Conservation (phyloP, 2,888 invertebrate species). For the Drosophila lutescens region DNA sequence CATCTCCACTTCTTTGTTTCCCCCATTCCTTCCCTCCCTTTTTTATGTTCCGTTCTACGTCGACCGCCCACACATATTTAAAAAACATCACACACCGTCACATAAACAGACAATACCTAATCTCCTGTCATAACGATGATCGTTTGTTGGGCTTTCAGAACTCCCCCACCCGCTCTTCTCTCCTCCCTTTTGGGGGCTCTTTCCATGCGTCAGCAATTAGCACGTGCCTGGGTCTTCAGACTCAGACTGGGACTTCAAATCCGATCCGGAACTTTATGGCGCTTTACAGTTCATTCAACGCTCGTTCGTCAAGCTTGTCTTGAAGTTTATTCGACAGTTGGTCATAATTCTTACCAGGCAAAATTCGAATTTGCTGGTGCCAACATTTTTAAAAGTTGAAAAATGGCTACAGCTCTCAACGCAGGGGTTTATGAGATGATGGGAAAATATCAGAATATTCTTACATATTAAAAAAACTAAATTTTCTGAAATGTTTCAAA, state of each 20-base stretch:
- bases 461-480: background rate
- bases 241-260: constrained; percentile 19
- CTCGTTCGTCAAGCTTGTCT: constrained; percentile 56
- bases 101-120: constrained; percentile 20
- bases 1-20: background rate
- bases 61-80: constrained; percentile 25
- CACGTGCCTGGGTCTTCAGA: constrained; percentile 65
- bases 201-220: constrained; percentile 74
- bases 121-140: constrained; percentile 47
- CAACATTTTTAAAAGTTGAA: background rate
- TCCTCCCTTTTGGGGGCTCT: constrained; percentile 5
- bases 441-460: background rate
- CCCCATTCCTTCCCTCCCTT: background rate
- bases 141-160: constrained; percentile 42
- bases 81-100: constrained; percentile 4
- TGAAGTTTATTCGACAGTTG: constrained; percentile 39
- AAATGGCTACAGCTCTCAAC: background rate
- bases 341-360: constrained; percentile 5
- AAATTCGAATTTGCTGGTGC: constrained; percentile 1
- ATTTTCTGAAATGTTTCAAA: background rate
- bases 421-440: background rate
- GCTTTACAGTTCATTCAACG: constrained; percentile 64
- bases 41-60: constrained; percentile 17
- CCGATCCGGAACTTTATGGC: constrained; percentile 69
- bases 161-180: background rate